Evolutionary conservation across 2,888 invertebrate genomes (phyloP), one percentile per base, ranked within the genome.

Genomic region (Amphimallon solstitiale): DNA sequence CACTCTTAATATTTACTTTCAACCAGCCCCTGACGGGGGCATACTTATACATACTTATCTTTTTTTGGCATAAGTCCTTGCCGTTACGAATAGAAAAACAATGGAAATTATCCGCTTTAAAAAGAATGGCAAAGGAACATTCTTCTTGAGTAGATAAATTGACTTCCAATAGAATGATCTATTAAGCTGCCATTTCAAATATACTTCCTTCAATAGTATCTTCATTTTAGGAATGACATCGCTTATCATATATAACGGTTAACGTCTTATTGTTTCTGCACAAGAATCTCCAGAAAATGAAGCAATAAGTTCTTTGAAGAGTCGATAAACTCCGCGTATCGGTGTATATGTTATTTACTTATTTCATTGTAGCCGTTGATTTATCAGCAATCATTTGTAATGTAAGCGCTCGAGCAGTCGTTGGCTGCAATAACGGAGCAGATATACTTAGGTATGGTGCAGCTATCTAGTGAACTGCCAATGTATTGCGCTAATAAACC

Each of bases 401-500:
- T 34, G 15, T 52, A 35, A 35, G 15, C 52, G 52, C 23, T 43
- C 40, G 45, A 19, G 43, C 40, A 23, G 59, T 45, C 43, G 59
- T 23, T 43, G 19, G 45, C 19, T 52, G 52, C 52, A 52, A 52
- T 52, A 52, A 43, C 43, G 17, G 9, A 14, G 46, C 46, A 48
- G 19, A 21, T 21, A 48, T 21, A 21, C 21, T n/a, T 23, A 23
- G 23, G 23, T 23, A 23, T 23, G 5, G 46, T 19, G 17, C 34
- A 29, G 48, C 29, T 61, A 61, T 61, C 61, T 61, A 19, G 12
- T 15, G 46, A 29, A 14, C 40, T 38, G 62, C 49, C 62, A 35
- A 67, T 45, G 63, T 56, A 71, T 71, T 72, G 70, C 72, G 61
- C 67, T 67, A 72, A 72, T 72, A 72, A 71, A 72, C 68, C 65